Evolutionary conservation across 2,797 vertebrate species (phyloP), one percentile per base, ranked within the genome.

Genomic region (Novumbra hubbsi): DNA sequence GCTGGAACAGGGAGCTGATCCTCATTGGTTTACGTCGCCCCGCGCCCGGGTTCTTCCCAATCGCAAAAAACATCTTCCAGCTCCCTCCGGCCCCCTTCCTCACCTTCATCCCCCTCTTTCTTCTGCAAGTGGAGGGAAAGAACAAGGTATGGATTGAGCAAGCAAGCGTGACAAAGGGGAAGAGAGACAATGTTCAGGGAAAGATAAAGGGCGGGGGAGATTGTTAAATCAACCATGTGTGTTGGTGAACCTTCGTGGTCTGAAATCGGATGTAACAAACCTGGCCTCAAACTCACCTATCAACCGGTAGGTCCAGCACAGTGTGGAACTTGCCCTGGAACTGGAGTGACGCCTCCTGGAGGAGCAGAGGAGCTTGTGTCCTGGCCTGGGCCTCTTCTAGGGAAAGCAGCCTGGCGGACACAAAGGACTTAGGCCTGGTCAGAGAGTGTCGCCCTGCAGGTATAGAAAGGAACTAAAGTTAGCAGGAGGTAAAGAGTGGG

Each of bases 61-160:
- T 86, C 14, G 93, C 93, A 71, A 95, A 95, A 84, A 95, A 94
- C 0, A 92, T 92, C 82, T 93, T 94, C 94, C 94, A 95, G 84
- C 93, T 94, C 57, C 92, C 92, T 3, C 90, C 91, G 0, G 87
- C 91, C 0, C 90, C 86, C 80, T 94, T 95, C 50, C 93, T 83
- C 5, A 82, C 85, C 72, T 92, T 94, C 55, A 90, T 83, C 0
- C 87, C 86, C 68, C 87, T 88, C 80, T 93, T 94, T 78, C 90
- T 89, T 77, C 92, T 94, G 21, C 11, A 9, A 7, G 63, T 15
- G 16, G 2, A 73, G 30, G 30, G 50, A 62, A 14, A 67, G n/a
- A 21, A 57, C n/a, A 57, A n/a, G 55, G 19, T 57, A 57, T n/a
- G 3, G 41, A 57, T 57, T 57, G 19, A 21, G 57, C 8, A 21